Conservation (phyloP, 2,888 invertebrate genomes). For the Eugnorisma glareosa region DNA sequence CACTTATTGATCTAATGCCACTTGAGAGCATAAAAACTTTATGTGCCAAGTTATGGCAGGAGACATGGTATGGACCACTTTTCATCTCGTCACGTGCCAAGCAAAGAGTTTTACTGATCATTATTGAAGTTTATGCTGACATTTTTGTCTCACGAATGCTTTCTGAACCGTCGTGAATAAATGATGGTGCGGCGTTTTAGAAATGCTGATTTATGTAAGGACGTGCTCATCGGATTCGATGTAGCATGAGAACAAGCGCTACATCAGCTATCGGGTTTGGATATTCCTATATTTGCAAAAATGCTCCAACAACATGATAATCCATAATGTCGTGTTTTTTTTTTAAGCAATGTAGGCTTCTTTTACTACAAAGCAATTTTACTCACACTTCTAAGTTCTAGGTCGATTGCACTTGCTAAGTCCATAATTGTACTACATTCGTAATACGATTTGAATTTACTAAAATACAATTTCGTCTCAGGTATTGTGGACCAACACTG, state of each 20-base stretch:
- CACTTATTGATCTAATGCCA: slow-evolving; percentile 77
- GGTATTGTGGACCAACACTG: slow-evolving; percentile 80
- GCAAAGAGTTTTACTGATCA: slow-evolving; percentile 47
- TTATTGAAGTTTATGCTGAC: slow-evolving; percentile 50
- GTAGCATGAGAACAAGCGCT: slow-evolving; percentile 7
- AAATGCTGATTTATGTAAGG: slow-evolving; percentile 37
- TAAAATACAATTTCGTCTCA: slow-evolving; percentile 49
- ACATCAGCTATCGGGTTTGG: background rate
- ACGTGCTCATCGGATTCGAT: slow-evolving; percentile 20
- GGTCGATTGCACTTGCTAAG: background rate
- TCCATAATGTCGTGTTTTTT: background rate
- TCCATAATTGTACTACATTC: background rate
- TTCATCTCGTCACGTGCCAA: slow-evolving; percentile 52
- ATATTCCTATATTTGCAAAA: slow-evolving; percentile 17
- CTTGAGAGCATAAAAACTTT: slow-evolving; percentile 62
- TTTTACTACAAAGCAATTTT: background rate
- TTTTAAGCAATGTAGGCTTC: background rate
- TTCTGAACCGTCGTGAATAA: slow-evolving; percentile 26
- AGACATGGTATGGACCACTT: slow-evolving; percentile 39
- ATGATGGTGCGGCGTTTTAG: slow-evolving; percentile 11
- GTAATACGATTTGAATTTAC: background rate
- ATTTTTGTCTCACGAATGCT: slow-evolving; percentile 40
- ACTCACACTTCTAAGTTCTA: background rate
- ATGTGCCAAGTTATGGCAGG: slow-evolving; percentile 61
- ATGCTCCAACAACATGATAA: background rate